Evolutionary conservation across 2,888 invertebrate species (phyloP).

Genomic region (Coecobrya sp.): DNA sequence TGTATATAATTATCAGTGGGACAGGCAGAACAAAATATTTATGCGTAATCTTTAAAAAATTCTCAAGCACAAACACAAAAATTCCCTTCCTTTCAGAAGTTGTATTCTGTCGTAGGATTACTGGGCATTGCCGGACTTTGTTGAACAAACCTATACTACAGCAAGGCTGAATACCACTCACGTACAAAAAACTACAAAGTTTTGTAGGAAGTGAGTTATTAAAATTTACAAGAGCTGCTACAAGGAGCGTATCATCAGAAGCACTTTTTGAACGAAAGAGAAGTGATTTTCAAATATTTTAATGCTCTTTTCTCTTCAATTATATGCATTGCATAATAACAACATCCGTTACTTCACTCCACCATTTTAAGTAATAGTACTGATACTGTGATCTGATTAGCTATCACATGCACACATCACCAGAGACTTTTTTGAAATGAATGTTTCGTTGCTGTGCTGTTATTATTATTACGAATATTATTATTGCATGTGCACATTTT

Average conservation of each 20-base stretch:
- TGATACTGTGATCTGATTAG: conserved; percentile 73
- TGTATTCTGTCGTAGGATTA: neutral
- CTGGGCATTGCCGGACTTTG: conserved; percentile 21
- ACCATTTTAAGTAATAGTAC: conserved; percentile 73
- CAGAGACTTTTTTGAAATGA: conserved; percentile 6
- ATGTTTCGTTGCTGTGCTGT: neutral
- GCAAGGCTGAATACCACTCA: neutral
- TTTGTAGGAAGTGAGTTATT: conserved; percentile 61
- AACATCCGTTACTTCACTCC: conserved; percentile 76
- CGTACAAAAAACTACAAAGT: neutral
- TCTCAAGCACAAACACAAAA: neutral
- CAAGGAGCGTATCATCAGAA: neutral
- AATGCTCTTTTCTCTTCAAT: conserved; percentile 65
- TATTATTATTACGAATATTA: neutral
- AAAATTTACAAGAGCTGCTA: conserved; percentile 36
- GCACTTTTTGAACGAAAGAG: neutral
- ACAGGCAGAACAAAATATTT: conserved; percentile 2
- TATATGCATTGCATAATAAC: conserved; percentile 71
- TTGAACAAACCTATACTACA: neutral
- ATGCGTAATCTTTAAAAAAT: conserved; percentile 26
- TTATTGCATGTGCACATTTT: conserved; percentile 9
- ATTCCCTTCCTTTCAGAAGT: conserved; percentile 27
- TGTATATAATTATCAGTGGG: conserved; percentile 13
- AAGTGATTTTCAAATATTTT: conserved; percentile 60
- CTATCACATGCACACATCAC: conserved; percentile 63